Conservation (phyloP, 1,140 invertebrate genomes). For the Musca vetustissima region DNA sequence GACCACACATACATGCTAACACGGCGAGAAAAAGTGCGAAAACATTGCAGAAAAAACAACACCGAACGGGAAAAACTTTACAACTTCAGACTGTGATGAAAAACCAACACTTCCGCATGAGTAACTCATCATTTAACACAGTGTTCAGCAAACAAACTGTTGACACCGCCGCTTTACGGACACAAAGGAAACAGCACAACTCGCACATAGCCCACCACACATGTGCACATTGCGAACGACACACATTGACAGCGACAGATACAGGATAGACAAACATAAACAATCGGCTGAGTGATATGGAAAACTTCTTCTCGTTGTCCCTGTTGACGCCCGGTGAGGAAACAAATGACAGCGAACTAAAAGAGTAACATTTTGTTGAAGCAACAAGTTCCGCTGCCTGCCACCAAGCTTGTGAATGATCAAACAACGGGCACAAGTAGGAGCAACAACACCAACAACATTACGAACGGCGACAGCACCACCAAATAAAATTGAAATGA, state of each 20-base stretch:
- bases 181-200: slow-evolving; percentile 12
- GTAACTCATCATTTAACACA: slow-evolving; percentile 21
- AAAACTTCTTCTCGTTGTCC: slow-evolving; percentile 10
- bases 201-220: too few relatives aligned
- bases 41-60: background rate
- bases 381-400: slow-evolving; percentile 19
- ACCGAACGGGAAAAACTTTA: background rate
- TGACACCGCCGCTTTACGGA: slow-evolving; percentile 14
- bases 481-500: slow-evolving; percentile 11
- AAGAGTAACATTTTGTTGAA: slow-evolving; percentile 8
- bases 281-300: slow-evolving; percentile 8
- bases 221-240: too few relatives aligned
- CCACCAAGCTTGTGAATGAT: background rate
- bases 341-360: slow-evolving; percentile 15
- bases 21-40: background rate
- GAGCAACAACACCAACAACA: too few relatives aligned
- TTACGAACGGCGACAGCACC: too few relatives aligned
- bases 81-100: slow-evolving; percentile 1
- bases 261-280: slow-evolving; percentile 17
- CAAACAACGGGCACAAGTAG: background rate
- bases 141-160: slow-evolving; percentile 12
- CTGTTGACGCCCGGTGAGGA: background rate
- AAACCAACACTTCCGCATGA: slow-evolving; percentile 22
- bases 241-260: slow-evolving; percentile 1
- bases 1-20: background rate